These are phyloP conservation scores for Dissostichus mawsoni DNA, from an alignment of 2,113 vertebrate genomes.

Conservation along the genomic window DNA sequence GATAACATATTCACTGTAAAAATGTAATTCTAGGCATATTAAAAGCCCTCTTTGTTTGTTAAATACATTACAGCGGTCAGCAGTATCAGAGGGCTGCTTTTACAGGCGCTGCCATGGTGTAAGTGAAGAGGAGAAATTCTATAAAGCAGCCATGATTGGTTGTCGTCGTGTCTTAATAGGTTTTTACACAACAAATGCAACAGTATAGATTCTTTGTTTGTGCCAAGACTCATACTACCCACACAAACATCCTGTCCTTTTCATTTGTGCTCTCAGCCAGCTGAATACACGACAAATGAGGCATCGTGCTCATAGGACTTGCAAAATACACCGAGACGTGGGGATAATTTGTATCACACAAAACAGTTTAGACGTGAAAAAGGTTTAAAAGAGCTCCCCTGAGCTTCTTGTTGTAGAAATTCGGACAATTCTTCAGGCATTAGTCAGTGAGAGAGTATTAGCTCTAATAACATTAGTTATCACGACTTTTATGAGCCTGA, in stretches of 20 bases:
- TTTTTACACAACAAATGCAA: conserved; percentile 44
- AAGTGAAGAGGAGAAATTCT: conserved; percentile 15
- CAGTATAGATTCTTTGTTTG: conserved; percentile 60
- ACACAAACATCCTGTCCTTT: conserved; percentile 70
- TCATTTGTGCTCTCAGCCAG: conserved; percentile 53
- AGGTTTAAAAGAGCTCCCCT: conserved; percentile 14
- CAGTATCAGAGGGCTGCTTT: neutral
- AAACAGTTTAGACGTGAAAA: conserved; percentile 44
- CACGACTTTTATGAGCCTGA: conserved; percentile 28
- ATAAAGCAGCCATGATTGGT: conserved; percentile 13
- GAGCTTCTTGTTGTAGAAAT: conserved; percentile 13
- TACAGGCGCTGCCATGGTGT: conserved; percentile 6
- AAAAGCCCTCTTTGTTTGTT: conserved; percentile 7
- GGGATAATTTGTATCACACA: conserved; percentile 54
- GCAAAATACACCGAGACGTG: conserved; percentile 45
- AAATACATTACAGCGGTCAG: conserved; percentile 4
- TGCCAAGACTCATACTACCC: conserved; percentile 59
- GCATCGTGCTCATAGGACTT: conserved; percentile 52
- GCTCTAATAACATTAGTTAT: conserved; percentile 22
- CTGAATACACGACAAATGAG: conserved; percentile 51
- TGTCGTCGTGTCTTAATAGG: conserved; percentile 33
- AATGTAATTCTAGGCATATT: neutral
- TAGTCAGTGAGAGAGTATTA: conserved; percentile 15
- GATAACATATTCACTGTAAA: conserved; percentile 3
- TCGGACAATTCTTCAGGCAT: conserved; percentile 8